Conservation (phyloP, 2,113 vertebrate species). For the Tragelaphus imberbis region DNA sequence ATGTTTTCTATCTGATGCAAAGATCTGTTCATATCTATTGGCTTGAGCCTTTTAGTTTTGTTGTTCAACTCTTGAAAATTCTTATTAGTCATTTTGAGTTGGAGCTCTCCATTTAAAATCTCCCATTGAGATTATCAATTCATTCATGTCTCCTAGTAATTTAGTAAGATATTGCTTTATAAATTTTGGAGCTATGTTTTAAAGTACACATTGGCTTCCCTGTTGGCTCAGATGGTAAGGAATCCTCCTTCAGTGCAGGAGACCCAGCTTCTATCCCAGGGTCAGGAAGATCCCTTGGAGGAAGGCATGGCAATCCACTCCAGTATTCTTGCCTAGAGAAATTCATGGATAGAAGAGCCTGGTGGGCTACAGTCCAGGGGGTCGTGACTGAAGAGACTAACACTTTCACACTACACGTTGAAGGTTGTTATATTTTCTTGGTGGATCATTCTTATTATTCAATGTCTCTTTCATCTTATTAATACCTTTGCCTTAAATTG, state of each 20-base stretch:
- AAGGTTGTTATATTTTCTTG: neutral
- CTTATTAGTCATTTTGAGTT: conserved; percentile 1
- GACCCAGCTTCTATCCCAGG: neutral
- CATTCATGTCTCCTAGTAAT: neutral
- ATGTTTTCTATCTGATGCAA: neutral
- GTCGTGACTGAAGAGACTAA: neutral
- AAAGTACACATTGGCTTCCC: neutral
- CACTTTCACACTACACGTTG: neutral
- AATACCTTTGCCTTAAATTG: neutral
- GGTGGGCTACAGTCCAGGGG: neutral
- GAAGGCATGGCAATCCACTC: neutral
- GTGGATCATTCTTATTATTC: neutral
- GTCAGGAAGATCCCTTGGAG: neutral
- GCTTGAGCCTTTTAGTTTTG: neutral
- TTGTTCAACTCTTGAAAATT: neutral
- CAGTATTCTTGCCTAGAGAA: neutral
- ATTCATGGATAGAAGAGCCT: neutral
- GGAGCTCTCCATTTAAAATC: neutral
- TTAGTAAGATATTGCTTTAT: neutral
- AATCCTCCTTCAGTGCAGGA: neutral
- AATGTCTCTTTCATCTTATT: neutral
- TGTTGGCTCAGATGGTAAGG: neutral
- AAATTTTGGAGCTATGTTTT: neutral
- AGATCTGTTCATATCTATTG: neutral
- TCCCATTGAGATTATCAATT: neutral